phyloP scores from a whole-genome alignment of 1,140 invertebrate species.

The Drosophila willistoni region DNA sequence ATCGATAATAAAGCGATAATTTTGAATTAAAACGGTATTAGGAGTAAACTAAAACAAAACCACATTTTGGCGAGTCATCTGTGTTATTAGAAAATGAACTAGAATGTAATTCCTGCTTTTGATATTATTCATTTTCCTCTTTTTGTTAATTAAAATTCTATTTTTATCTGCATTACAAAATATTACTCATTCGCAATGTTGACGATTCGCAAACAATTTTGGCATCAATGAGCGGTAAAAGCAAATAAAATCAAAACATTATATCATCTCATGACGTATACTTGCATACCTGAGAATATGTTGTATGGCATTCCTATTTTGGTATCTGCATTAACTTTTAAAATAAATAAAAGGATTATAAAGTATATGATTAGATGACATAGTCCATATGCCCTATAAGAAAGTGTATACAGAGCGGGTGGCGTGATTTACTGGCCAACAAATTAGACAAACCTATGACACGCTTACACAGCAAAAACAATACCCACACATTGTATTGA shows the following conservation, averaged over 20 bases:
- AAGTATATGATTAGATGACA: too few relatives aligned
- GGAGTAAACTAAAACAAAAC: too few relatives aligned
- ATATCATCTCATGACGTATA: background rate
- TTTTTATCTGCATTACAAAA: conserved; percentile 47
- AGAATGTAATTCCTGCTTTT: background rate
- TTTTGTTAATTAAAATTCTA: conserved; percentile 39
- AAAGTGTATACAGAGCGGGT: conserved; percentile 13
- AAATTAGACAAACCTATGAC: conserved; percentile 35
- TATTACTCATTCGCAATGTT: conserved; percentile 62
- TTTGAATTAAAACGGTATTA: too few relatives aligned
- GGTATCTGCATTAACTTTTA: too few relatives aligned
- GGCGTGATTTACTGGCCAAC: conserved; percentile 68
- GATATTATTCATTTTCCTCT: background rate
- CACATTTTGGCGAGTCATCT: too few relatives aligned
- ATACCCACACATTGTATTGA: conserved; percentile 11
- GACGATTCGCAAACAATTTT: background rate
- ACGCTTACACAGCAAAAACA: conserved; percentile 22
- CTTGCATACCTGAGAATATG: too few relatives aligned
- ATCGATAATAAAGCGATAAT: too few relatives aligned
- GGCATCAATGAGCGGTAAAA: conserved; percentile 14
- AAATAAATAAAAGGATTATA: too few relatives aligned
- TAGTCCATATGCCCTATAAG: too few relatives aligned
- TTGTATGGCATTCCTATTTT: too few relatives aligned
- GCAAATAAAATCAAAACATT: conserved; percentile 30
- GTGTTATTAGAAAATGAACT: too few relatives aligned